Conservation (phyloP, 2,797 vertebrate genomes). For the Eurystomus glaucurus region DNA sequence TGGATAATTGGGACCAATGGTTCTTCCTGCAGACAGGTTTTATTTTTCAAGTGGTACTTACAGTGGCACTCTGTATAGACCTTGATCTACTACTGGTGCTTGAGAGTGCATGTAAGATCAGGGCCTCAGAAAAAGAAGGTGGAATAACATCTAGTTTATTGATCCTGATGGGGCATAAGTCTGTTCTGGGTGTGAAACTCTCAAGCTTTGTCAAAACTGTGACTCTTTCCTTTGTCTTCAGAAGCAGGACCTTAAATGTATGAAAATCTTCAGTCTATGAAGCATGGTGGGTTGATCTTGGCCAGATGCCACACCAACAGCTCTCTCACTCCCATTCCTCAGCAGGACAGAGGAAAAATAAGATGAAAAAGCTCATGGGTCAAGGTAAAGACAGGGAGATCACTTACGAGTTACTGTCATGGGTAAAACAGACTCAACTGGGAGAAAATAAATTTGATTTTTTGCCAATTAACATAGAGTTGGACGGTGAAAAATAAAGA, state of each 20-base stretch:
- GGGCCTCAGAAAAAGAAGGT: neutral
- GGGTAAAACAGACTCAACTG: neutral
- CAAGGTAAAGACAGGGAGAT: neutral
- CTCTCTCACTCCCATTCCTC: neutral
- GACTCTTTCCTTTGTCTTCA: neutral
- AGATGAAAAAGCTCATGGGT: neutral
- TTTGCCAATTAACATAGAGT: neutral
- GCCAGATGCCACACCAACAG: neutral
- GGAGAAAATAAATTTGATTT: neutral
- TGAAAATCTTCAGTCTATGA: neutral
- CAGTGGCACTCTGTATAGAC: neutral
- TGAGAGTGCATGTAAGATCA: neutral
- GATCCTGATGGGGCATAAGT: neutral
- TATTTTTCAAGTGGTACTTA: slow-evolving; percentile 40
- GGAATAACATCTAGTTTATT: neutral
- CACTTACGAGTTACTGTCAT: rapidly evolving
- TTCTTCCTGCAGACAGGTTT: slow-evolving; percentile 8
- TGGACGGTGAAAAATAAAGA: neutral
- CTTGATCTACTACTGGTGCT: neutral
- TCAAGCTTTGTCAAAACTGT: neutral
- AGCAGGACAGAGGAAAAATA: neutral
- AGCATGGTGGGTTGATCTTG: neutral
- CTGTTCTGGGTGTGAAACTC: neutral
- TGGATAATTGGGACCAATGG: neutral
- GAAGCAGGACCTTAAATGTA: neutral